Evolutionary conservation across 2,113 vertebrate species (phyloP).

Genomic region (Apaloderma vittatum): DNA sequence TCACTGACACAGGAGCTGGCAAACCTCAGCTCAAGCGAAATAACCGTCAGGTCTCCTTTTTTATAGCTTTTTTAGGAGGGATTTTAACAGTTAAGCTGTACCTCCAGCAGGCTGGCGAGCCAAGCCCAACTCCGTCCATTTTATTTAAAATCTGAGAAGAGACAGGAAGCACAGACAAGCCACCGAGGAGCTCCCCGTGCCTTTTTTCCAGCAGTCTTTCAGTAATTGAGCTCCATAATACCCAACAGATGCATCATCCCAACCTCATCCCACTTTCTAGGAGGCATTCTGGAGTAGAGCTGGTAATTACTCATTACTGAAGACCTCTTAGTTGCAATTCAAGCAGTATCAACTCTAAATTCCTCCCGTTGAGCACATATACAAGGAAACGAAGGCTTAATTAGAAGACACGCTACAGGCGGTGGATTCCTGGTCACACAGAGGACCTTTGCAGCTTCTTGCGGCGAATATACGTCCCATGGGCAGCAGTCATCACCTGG

Average conservation of each 20-base stretch:
- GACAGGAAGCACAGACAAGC: background rate
- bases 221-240: background rate
- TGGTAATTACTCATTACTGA: background rate
- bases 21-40: background rate
- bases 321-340: background rate
- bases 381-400: background rate
- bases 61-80: background rate
- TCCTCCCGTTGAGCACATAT: background rate
- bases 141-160: background rate
- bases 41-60: background rate
- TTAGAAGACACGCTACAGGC: background rate
- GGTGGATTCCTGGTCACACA: background rate
- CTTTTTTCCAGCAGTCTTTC: background rate
- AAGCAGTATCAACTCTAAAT: background rate
- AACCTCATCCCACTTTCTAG: fast-evolving
- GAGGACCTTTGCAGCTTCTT: background rate
- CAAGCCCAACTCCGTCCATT: background rate
- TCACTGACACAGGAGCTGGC: background rate
- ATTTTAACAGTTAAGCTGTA: background rate
- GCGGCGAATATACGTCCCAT: background rate
- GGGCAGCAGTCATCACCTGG: background rate
- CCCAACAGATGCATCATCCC: background rate
- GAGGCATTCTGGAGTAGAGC: background rate
- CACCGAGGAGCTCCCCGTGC: background rate
- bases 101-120: background rate